Base-by-base conservation (phyloP, 2,797 vertebrate genomes). In the Apogon talboti region DNA sequence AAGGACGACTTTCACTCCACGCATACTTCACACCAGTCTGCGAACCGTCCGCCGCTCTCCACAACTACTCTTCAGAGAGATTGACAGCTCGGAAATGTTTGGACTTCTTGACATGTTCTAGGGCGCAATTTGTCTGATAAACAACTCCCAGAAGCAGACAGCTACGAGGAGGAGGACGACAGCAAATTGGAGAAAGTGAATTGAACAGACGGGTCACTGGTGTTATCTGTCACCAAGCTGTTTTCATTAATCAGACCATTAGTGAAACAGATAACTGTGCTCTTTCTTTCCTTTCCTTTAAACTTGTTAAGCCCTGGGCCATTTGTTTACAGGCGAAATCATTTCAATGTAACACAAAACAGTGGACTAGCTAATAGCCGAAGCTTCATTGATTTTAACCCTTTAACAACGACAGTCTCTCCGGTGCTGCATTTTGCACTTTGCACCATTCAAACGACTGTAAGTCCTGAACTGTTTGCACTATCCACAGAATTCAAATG, bases 1-100 rank as follows among this genome's bases (percentile, higher is more conserved):
- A 85, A 66, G 38, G 47, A 76, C 60, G 62, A 77, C 81, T 85
- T 79, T 87, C 66, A 75, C 80, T 66, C 61, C 45, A 59, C 40
- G 58, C 81, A 88, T 88, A 77, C 81, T 84, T 90, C 62, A 84
- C 88, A 81, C 40, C 1, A 68, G 71, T 66, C 72, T 79, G 85
- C 51, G 38, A 82, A 67, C 77, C 53, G 69, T 74, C 75, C 42
- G 7, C 38, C 4, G 5, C 69, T 55, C 74, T 68, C 50, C 67
- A 67, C 58, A 40, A 19, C 64, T 54, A 71, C 56, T 61, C 68
- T 9, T 60, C 71, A 65, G 60, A 46, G 24, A 82, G 83, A 91
- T 44, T 35, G 90, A 77, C 88, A 52, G 78, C 59, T 71, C 12
- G 24, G 54, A 76, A 76, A 81, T 79, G 76, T 78, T 73, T 69